Percentiles rank a stretch among this genome's conserved stretches.
These are phyloP conservation scores for Cepaea nemoralis DNA, from an alignment of 1,140 invertebrate genomes.

Conservation along the genomic window DNA sequence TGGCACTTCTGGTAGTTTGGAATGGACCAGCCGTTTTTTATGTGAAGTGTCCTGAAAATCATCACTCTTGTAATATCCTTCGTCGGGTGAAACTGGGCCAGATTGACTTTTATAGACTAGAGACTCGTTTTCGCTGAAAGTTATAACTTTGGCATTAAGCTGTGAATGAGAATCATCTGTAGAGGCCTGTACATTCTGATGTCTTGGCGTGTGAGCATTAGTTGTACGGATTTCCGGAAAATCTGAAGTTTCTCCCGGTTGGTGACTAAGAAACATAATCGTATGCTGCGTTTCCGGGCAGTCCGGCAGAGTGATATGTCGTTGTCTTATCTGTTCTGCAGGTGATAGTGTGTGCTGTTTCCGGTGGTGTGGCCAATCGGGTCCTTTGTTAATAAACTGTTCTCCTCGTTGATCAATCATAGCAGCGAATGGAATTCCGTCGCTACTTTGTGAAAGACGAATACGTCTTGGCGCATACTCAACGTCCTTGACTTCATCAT, in stretches of 20 bases:
- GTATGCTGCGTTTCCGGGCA: constrained; percentile 9
- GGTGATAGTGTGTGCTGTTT: not conserved
- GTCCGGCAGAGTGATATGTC: constrained; percentile 30
- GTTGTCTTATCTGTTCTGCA: constrained; percentile 17
- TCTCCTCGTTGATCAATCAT: not conserved
- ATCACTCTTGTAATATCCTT: not conserved
- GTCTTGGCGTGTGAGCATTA: not conserved
- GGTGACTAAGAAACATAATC: constrained; percentile 30
- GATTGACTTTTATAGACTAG: not conserved
- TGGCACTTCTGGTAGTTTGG: constrained; percentile 10
- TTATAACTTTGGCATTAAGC: no score
- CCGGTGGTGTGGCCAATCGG: constrained; percentile 4
- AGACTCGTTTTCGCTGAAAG: no score
- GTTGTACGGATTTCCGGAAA: not conserved
- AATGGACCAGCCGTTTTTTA: not conserved
- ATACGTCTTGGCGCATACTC: not conserved
- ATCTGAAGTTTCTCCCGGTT: constrained; percentile 28
- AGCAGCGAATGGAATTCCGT: not conserved
- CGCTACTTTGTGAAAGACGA: not conserved
- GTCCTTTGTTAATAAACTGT: not conserved
- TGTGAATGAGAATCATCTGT: no score
- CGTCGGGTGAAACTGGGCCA: not conserved
- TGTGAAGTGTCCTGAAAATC: not conserved
- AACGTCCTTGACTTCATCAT: not conserved
- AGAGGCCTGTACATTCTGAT: not conserved